Base-by-base conservation (phyloP, 2,797 vertebrate species). In the Anisognathus igniventris region DNA sequence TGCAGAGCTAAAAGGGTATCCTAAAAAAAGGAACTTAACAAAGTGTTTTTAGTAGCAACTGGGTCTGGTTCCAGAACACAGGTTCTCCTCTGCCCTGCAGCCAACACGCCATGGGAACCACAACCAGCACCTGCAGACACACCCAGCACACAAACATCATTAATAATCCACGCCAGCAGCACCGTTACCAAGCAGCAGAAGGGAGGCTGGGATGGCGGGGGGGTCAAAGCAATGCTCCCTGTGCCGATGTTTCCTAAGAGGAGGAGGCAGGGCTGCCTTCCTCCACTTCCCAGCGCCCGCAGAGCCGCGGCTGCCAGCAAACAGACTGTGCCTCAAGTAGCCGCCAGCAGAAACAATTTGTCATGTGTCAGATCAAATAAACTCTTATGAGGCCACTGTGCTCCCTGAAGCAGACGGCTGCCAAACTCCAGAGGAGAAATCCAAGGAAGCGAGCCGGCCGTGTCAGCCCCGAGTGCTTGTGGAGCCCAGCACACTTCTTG, bases 361-460 rank as follows among this genome's bases (percentile, higher is more conserved):
- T 95, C 93, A 89, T 93, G 86, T 96, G 96, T 96, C 95, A 96
- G 84, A 96, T 89, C 93, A 90, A 87, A 96, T 96, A 77, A 95
- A 77, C 86, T 87, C 92, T 91, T 80, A 8, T 14, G 89, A 94
- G 94, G 74, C 91, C 91, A 48, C 81, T 44, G 68, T 17, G 61
- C 93, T 96, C 94, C 94, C 96, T 23, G 66, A 87, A 96, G 96
- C 96, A 93, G 95, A 92, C 15, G 28, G 91, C 91, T 93, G 95
- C 93, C 95, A 94, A 93, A 56, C 91, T 94, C 86, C 84, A 68
- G n/a, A 95, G 75, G 35, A 96, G 92, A 42, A 93, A 65, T 56
- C 61, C 92, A 88, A 72, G 89, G 45, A 85, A 35, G 20, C 5
- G 47, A 25, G 75, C 65, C 4, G 61, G 65, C 81, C 37, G 58